Evolutionary conservation across 2,888 invertebrate species (phyloP), one percentile per base, ranked within the genome.

Genomic region (Diaprepes abbreviatus): DNA sequence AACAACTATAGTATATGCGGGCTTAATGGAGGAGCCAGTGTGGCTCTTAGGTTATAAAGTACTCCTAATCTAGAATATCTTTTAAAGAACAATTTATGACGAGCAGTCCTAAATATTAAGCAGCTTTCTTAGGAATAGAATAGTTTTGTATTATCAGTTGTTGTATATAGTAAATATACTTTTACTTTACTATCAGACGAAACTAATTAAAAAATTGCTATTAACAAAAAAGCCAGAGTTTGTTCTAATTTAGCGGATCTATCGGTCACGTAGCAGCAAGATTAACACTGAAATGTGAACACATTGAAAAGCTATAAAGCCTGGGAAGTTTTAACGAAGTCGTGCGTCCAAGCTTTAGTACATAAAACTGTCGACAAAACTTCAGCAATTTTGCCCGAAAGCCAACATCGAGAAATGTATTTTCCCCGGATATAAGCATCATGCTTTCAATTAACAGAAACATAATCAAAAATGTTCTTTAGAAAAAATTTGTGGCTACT

Each of bases 291-390:
- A 60, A 48, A 60, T 60, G 19, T 36, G 48, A 35, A 48, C 48
- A 33, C 48, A 50, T 60, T 50, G 48, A 60, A 60, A 48, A 60
- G 35, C 21, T 31, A 38, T 64, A 64, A 64, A 54, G 40, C 63
- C 40, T 12, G 40, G 17, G 21, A 64, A 64, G 17, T 64, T 64
- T 48, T 64, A 64, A 64, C 52, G 40, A 64, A 54, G 54, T 54
- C 54, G 48, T 45, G 43, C 28, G 63, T 55, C 43, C 63, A 43
- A 40, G 33, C 55, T 60, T 64, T 52, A 48, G 55, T 31, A 54
- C 40, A 48, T 64, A 64, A 64, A 64, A 54, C 17, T 35, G 54
- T 38, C 63, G 21, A 54, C 45, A 54, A 63, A 63, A 45, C 63
- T 63, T 63, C 28, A 12, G 50, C 54, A 40, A 54, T 64, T 64